Conservation (phyloP, 2,113 vertebrate species). For the Macroglossus sobrinus region DNA sequence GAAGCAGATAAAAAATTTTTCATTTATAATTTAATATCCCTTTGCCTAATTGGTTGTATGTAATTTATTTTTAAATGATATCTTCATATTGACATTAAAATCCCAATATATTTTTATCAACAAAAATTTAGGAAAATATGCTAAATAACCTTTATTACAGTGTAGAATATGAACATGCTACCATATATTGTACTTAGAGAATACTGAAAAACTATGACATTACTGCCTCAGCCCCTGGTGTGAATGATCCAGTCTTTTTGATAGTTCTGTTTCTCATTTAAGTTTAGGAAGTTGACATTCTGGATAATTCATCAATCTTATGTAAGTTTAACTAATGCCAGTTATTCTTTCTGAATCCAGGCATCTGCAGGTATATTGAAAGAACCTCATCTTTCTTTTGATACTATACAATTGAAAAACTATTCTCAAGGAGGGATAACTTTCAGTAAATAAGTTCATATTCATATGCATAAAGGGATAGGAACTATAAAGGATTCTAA, state of each 20-base stretch:
- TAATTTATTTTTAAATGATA: background rate
- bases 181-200: background rate
- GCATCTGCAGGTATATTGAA: background rate
- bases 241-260: background rate
- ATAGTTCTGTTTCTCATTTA: background rate
- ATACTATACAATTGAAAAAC: background rate
- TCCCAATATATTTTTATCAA: background rate
- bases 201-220: background rate
- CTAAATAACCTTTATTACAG: background rate
- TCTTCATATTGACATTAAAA: background rate
- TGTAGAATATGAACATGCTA: background rate
- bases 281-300: background rate
- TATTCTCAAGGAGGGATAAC: background rate
- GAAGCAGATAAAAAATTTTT: background rate
- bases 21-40: background rate
- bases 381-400: background rate
- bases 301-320: background rate
- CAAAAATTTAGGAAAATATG: background rate
- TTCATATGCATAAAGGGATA: background rate
- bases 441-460: background rate
- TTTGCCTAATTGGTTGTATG: background rate
- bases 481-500: background rate
- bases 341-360: background rate
- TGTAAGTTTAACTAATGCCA: background rate
- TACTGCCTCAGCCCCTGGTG: background rate